Conservation (phyloP, 92 coral and sea anemone species). For the Metridium senile region DNA sequence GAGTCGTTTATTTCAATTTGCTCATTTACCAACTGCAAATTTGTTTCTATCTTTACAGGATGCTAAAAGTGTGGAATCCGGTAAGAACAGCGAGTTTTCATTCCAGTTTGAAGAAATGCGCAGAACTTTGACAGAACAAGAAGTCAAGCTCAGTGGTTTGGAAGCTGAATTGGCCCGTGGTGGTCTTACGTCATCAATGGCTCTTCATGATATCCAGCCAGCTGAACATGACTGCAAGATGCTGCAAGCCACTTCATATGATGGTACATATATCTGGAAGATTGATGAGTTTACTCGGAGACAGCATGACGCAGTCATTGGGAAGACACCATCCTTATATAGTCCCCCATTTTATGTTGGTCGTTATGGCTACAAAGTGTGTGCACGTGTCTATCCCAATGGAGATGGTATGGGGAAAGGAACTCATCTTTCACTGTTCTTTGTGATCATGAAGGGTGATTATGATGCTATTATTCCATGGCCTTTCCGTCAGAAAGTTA, state of each 20-base stretch:
- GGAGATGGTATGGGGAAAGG: conserved; percentile 90
- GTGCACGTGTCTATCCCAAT: conserved; percentile 81
- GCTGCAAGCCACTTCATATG: conserved; percentile 67
- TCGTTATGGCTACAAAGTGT: conserved; percentile 86
- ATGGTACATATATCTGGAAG: conserved; percentile 77
- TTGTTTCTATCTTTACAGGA: background rate
- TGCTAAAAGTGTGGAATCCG: background rate
- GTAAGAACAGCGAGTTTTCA: background rate
- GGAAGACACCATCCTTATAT: conserved; percentile 70
- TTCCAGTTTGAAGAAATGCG: background rate
- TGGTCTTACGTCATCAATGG: background rate
- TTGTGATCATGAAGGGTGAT: conserved; percentile 87
- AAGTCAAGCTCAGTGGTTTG: conserved; percentile 13
- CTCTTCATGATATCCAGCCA: conserved; percentile 69
- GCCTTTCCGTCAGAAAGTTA: conserved; percentile 89
- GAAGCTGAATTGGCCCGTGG: conserved; percentile 7
- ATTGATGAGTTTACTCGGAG: conserved; percentile 66
- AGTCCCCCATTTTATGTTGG: conserved; percentile 89
- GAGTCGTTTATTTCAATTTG: too few relatives aligned
- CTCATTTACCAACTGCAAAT: too few relatives aligned
- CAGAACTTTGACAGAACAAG: background rate
- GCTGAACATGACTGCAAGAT: conserved; percentile 75
- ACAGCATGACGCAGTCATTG: conserved; percentile 66
- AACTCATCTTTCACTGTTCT: conserved; percentile 81
- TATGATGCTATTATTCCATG: conserved; percentile 86